Conservation (phyloP, 2,113 vertebrate genomes). For the Ctenomys sociabilis region DNA sequence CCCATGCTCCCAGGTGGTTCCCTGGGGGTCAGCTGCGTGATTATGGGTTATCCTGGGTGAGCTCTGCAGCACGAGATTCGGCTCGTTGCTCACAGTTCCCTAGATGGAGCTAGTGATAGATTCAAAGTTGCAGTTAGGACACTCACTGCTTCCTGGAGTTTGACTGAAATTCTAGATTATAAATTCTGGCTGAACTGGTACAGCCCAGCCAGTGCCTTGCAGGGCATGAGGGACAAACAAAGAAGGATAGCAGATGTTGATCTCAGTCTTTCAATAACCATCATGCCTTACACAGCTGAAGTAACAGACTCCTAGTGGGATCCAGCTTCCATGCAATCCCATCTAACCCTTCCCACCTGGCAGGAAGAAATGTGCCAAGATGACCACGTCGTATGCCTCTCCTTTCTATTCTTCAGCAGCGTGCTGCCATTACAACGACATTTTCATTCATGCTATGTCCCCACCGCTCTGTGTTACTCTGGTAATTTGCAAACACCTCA, state of each 20-base stretch:
- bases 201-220: neutral
- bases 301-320: neutral
- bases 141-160: neutral
- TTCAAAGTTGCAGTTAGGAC: neutral
- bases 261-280: neutral
- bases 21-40: neutral
- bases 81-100: neutral
- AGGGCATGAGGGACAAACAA: neutral
- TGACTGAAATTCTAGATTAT: neutral
- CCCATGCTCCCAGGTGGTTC: accelerated
- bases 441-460: accelerated
- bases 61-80: too few species aligned
- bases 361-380: neutral
- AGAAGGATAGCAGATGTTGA: neutral
- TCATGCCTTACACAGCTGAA: too few species aligned
- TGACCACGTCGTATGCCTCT: neutral
- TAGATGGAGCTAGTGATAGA: neutral
- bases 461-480: neutral
- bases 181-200: neutral
- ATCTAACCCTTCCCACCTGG: neutral
- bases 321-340: neutral
- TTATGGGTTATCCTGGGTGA: neutral
- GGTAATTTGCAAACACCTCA: neutral
- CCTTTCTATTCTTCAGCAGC: neutral
- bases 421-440: neutral